A percentile compares a stretch with the other conserved stretches of the same genome.
Conservation (phyloP, 2,113 vertebrate genomes). For the Stomatorhinus ivindoensis region DNA sequence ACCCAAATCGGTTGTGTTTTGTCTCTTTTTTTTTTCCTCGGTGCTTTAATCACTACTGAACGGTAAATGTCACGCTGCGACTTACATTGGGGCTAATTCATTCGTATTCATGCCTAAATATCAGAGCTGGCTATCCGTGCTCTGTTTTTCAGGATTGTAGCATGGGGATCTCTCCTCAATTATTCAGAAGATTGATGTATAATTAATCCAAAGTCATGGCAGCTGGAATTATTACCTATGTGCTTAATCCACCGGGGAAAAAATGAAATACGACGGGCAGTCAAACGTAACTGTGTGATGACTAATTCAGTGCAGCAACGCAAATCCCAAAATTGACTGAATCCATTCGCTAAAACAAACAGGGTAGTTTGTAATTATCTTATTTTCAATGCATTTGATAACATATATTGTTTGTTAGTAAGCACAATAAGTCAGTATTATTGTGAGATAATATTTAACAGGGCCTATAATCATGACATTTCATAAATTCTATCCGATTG, state of each 20-base stretch:
- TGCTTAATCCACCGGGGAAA: background rate
- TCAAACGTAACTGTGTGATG: background rate
- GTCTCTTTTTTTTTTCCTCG: background rate
- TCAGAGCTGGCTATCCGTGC: background rate
- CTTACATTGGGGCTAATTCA: background rate
- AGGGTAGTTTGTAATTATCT: background rate
- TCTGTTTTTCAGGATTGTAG: background rate
- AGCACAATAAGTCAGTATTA: background rate
- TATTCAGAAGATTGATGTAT: conserved; percentile 3
- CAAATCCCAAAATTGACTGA: background rate
- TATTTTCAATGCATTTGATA: background rate
- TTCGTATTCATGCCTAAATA: background rate
- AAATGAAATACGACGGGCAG: background rate
- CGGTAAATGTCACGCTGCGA: background rate
- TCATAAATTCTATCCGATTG: background rate
- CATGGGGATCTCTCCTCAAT: background rate
- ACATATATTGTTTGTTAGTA: background rate
- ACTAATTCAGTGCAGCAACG: background rate
- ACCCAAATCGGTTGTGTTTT: background rate
- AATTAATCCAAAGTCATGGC: background rate
- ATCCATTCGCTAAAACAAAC: background rate
- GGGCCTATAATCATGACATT: background rate
- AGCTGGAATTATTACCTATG: background rate
- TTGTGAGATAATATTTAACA: background rate
- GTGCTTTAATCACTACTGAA: background rate